Evolutionary conservation across 2,113 vertebrate genomes (phyloP), one percentile per base, ranked within the genome.

Genomic region (Puffinus mauretanicus): DNA sequence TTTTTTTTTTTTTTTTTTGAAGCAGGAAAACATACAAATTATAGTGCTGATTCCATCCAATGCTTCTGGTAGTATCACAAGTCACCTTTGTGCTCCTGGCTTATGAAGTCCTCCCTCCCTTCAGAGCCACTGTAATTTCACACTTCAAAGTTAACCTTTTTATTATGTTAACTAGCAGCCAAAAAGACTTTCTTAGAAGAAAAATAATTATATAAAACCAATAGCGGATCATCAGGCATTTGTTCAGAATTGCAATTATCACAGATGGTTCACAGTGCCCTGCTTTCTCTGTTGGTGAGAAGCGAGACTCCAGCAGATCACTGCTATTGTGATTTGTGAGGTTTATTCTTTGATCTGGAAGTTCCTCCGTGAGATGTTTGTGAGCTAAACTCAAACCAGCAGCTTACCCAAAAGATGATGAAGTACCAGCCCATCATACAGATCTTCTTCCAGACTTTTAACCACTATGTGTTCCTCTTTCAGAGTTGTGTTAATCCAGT

Each of bases 321-420:
- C 42, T 38, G 38, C 32, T 27, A 7, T 0, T 36, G 34, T 0
- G 0, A 21, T 21, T 58, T 5, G 2, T n/a, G 34, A 64, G 46
- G 34, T 84, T 80, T 81, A 10, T 38, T 65, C 57, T 80, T 52
- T 42, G 8, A 9, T 10, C 67, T 62, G 20, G 27, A 88, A 77
- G 20, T 11, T 70, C 19, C 47, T 67, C 38, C 10, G 2, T 0
- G 16, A 46, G 13, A 32, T 13, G 16, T 38, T 65, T 52, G 25
- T 4, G 6, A 89, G 65, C 49, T 65, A 40, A 80, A 61, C 36
- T 62, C 88, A 57, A 71, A 83, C 40, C 57, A 29, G 47, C 16
- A 38, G 10, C 98, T 99, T 97, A 99, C 99, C 98, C 91, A 99
- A 96, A 51, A 99, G 98, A 96, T 99, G 99, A 96, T 99, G 99